Base-by-base conservation (phyloP, 1,140 invertebrate genomes). In the Drosophila miranda region DNA sequence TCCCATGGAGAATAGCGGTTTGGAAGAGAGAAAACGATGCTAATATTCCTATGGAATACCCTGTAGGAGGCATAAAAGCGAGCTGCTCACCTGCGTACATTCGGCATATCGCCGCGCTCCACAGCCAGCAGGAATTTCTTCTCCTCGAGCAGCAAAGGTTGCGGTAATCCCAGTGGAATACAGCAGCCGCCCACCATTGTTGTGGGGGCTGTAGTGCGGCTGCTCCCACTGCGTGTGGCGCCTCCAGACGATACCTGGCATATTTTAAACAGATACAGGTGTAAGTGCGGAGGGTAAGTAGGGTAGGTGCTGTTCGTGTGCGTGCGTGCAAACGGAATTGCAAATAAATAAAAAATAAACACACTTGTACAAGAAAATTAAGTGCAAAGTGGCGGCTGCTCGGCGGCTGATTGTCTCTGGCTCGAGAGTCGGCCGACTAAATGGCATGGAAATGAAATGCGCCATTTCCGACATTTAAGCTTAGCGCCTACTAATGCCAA, bases 51-150 rank as follows among this genome's bases (percentile, higher is more conserved):
- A 5, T 1, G 11, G 34, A 11, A 3, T 26, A 13, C 46, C 42
- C 23, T 34, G 7, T 1, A 11, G 43, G 30, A 26, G 61, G 46
- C 48, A 34, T 38, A 21, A 38, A 16, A 26, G 49, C 30, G 43
- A 13, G 34, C 34, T 44, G 68, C 81, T 91, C 91, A 94, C 94
- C 95, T 94, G 90, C 94, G 93, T 19, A 97, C 96, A 90, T 96
- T 96, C 2, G 94, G 93, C 75, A 96, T 91, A 87, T 97, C 96
- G 9, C 96, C 96, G 48, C 96, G 92, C 91, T 97, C 96, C 1
- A 97, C 96, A 1, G 96, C 95, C 43, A 97, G 91, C 7, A 97
- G 91, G 89, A 95, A 97, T 78, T 95, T 96, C 91, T 97, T 97
- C 89, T 97, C 96, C 68, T 97, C 95, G 26, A 95, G 89, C 52